Percentiles rank a stretch among this genome's conserved stretches.
phyloP scores from a whole-genome alignment of 2,113 vertebrate species.

The Dinomys branickii region DNA sequence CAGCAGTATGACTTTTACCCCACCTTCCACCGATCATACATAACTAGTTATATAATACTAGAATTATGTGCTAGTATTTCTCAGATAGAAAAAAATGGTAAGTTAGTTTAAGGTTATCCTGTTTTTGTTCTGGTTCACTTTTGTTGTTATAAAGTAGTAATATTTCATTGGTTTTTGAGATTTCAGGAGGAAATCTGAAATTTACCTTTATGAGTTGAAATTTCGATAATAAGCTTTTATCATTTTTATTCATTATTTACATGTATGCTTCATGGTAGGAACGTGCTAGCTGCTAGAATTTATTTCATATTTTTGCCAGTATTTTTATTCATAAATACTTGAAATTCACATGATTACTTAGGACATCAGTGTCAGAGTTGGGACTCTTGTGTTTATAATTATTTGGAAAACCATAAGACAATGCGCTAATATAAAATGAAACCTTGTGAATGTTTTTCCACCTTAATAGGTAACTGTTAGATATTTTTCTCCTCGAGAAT shows the following conservation, averaged over 20 bases:
- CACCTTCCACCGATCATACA: neutral
- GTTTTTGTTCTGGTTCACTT: slow-evolving; percentile 33
- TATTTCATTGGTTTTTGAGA: slow-evolving; percentile 14
- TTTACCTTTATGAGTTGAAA: slow-evolving; percentile 3
- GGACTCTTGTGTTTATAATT: neutral
- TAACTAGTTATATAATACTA: slow-evolving; percentile 31
- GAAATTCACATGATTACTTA: neutral
- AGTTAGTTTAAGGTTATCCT: neutral
- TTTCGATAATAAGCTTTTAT: slow-evolving; percentile 40
- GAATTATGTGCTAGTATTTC: slow-evolving; percentile 27
- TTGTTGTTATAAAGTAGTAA: neutral
- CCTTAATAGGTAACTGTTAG: neutral
- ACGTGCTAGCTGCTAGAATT: neutral
- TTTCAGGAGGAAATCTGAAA: slow-evolving; percentile 8
- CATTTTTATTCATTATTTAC: slow-evolving; percentile 15
- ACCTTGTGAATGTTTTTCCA: slow-evolving; percentile 24
- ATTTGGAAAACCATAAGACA: neutral
- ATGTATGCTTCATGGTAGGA: neutral
- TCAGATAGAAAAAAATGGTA: slow-evolving; percentile 36
- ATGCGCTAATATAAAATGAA: neutral
- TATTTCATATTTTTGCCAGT: neutral
- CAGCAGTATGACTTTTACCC: slow-evolving; percentile 53
- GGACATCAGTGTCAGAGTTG: slow-evolving; percentile 1
- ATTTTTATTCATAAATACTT: neutral
- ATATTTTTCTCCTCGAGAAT: neutral